A percentile compares a stretch with the other conserved stretches of the same genome.
Conservation (phyloP, 2,113 vertebrate species). For the Thunnus thynnus region DNA sequence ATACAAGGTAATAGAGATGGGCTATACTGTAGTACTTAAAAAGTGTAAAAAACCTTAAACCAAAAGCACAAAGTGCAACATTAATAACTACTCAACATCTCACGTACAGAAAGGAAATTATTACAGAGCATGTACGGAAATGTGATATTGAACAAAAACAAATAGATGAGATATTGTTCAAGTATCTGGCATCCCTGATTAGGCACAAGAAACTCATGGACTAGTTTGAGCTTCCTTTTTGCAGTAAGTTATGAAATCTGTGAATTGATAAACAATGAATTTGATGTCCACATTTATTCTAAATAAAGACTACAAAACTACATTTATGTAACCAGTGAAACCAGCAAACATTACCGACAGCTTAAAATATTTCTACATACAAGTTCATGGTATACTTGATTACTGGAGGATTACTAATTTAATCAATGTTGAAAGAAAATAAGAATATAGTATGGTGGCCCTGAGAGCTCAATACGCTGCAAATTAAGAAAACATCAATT, state of each 20-base stretch:
- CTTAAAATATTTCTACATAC: background rate
- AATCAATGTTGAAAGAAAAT: background rate
- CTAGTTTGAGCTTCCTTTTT: background rate
- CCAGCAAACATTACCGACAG: background rate
- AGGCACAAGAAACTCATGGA: background rate
- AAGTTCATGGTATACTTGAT: background rate
- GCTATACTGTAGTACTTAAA: conserved; percentile 14
- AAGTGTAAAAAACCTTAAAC: background rate
- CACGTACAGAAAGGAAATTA: too few species aligned
- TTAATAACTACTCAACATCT: background rate
- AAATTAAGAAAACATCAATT: too few species aligned
- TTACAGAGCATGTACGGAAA: background rate
- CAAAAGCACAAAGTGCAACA: background rate
- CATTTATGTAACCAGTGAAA: conserved; percentile 15
- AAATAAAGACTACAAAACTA: background rate
- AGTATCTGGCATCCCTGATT: background rate
- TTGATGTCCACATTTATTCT: background rate
- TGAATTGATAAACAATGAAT: conserved; percentile 17
- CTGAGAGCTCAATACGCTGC: too few species aligned
- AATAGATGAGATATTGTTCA: background rate
- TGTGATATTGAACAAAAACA: background rate
- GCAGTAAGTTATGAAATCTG: background rate
- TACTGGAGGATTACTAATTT: too few species aligned
- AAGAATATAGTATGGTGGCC: too few species aligned
- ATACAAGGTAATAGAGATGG: conserved; percentile 28